Base-by-base conservation (phyloP, 2,888 invertebrate species). In the Synanthedon tipuliformis region DNA sequence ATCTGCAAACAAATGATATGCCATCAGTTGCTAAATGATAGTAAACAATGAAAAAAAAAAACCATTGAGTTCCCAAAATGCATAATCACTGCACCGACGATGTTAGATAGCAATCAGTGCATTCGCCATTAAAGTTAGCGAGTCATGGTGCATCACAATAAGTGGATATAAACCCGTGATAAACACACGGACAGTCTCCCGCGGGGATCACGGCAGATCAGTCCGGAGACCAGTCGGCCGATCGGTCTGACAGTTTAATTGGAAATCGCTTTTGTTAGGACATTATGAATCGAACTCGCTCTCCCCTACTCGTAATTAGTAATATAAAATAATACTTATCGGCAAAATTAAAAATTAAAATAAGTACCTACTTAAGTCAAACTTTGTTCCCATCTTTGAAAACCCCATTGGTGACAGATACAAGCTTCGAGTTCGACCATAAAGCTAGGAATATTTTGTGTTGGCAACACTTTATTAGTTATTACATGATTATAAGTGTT, bases 91-190 rank as follows among this genome's bases (percentile, higher is more conserved):
- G 65, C 59, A 54, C 58, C 56, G 55, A 59, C 61, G 66, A 68
- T 59, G 62, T 68, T 65, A 66, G 78, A 81, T 81, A 77, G 45
- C 66, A 63, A 78, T 79, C 79, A 54, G 63, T 68, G 71, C 69
- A 70, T 64, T 66, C 59, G 59, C 61, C 62, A 62, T 62, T 68
- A 66, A 71, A 71, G 68, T 65, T 64, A 58, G 71, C 74, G 62
- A 72, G 58, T 73, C 74, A 74, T 62, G 57, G 51, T 59, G 63
- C 64, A 65, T 65, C 62, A 68, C 64, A 62, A 65, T 63, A 61
- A 62, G 57, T 40, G 27, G 50, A 50, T 50, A 34, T 34, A 50
- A 50, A 50, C 27, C 13, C 16, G 50, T 48, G 55, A 57, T 53
- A 54, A 57, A 52, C 52, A 55, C 45, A 49, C 52, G 53, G 54